phyloP scores from a whole-genome alignment of 2,113 vertebrate species.

The Reinhardtius hippoglossoides region DNA sequence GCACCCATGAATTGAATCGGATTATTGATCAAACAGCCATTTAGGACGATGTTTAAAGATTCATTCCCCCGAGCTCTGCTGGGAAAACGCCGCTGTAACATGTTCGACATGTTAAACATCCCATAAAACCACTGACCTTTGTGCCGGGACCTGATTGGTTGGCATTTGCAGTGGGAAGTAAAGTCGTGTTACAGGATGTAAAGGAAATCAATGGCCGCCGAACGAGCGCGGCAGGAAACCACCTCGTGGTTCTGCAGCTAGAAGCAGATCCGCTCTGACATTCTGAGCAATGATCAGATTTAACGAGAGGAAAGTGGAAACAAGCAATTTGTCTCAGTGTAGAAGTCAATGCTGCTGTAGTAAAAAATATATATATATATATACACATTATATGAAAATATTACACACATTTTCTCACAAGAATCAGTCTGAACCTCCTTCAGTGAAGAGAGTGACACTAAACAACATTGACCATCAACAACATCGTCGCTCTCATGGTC shows the following conservation, averaged over 20 bases:
- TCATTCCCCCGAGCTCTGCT: neutral
- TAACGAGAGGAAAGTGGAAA: neutral
- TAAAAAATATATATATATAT: no score
- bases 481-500: no score
- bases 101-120: constrained; percentile 73
- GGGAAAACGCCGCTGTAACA: constrained; percentile 38
- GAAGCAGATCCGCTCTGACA: constrained; percentile 14
- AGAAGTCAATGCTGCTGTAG: no score
- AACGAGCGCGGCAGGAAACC: constrained; percentile 15
- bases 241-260: constrained; percentile 3
- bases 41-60: constrained; percentile 23
- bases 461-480: no score
- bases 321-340: no score
- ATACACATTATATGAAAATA: no score
- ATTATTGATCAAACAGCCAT: constrained; percentile 23
- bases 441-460: no score
- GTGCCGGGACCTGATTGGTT: constrained; percentile 62
- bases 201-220: constrained; percentile 64
- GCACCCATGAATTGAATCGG: constrained; percentile 1
- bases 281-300: constrained; percentile 2
- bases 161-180: constrained; percentile 77
- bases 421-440: no score
- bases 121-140: constrained; percentile 75
- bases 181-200: constrained; percentile 46
- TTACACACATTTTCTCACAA: no score